phyloP scores from a whole-genome alignment of 2,888 invertebrate species.

The Pelosia muscerda region DNA sequence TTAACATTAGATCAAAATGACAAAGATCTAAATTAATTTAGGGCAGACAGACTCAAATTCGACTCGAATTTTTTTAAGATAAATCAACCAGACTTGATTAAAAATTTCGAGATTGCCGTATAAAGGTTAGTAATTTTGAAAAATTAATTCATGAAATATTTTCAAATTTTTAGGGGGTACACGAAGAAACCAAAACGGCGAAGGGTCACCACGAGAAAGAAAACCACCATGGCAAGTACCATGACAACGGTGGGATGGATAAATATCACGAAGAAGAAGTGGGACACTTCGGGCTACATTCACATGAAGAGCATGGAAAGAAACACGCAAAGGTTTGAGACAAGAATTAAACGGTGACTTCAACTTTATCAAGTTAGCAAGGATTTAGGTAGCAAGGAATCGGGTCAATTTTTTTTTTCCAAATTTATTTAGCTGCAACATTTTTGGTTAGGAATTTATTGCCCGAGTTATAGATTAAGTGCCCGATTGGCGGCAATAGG shows the following conservation, averaged over 20 bases:
- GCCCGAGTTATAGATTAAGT: too few relatives aligned
- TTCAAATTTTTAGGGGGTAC: slow-evolving; percentile 75
- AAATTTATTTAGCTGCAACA: too few relatives aligned
- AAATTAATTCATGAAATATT: not conserved
- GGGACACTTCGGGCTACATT: slow-evolving; percentile 89
- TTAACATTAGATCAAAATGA: too few relatives aligned
- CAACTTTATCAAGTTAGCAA: not conserved
- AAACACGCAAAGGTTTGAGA: slow-evolving; percentile 83
- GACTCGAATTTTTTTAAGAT: too few relatives aligned
- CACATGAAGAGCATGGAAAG: slow-evolving; percentile 90
- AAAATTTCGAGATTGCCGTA: too few relatives aligned
- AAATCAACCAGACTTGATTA: too few relatives aligned
- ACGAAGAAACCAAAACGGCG: slow-evolving; percentile 88
- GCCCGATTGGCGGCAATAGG: too few relatives aligned
- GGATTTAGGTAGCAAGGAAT: too few relatives aligned
- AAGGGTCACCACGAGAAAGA: slow-evolving; percentile 91
- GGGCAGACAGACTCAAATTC: too few relatives aligned
- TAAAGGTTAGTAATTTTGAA: not conserved
- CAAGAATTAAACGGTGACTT: not conserved
- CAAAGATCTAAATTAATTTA: too few relatives aligned
- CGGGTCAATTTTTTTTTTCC: too few relatives aligned
- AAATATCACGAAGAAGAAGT: slow-evolving; percentile 88
- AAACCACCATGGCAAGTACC: slow-evolving; percentile 88
- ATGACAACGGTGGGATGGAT: slow-evolving; percentile 88
- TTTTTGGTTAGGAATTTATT: too few relatives aligned